A percentile compares a stretch with the other conserved stretches of the same genome.
Conservation (phyloP, 2,113 vertebrate species). For the Mormyrus iriodes region DNA sequence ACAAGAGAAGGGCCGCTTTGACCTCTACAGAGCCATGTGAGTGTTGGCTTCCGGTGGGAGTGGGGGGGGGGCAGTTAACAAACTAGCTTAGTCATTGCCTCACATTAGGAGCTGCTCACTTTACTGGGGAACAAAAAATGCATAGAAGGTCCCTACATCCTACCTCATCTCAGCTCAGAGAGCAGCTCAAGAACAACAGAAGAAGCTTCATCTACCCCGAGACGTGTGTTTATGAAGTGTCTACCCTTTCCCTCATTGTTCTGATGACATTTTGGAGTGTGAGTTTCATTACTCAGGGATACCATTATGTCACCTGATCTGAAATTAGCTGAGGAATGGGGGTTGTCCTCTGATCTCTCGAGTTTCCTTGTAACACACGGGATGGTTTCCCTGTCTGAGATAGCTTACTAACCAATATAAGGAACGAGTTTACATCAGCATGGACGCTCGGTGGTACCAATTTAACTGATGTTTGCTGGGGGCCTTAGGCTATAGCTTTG, state of each 20-base stretch:
- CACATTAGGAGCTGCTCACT: background rate
- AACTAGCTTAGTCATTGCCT: background rate
- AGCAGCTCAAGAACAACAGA: background rate
- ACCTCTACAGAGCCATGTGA: constrained; percentile 83
- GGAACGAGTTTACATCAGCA: background rate
- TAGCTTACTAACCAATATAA: background rate
- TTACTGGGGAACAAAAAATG: background rate
- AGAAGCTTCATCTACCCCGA: background rate
- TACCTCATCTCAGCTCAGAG: background rate
- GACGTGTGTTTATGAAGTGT: background rate
- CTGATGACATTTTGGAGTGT: background rate
- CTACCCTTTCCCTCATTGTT: background rate
- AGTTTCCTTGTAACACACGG: background rate
- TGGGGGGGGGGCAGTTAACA: background rate
- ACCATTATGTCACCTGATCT: background rate
- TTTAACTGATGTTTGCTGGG: background rate
- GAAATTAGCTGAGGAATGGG: background rate
- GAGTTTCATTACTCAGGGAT: background rate
- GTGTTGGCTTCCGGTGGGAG: constrained; percentile 32
- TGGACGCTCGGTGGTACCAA: background rate
- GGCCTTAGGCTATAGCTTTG: background rate
- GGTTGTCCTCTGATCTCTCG: background rate
- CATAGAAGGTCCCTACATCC: background rate
- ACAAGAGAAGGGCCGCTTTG: constrained; percentile 93
- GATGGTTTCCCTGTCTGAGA: background rate